Conservation (phyloP, 2,113 vertebrate genomes). For the Collichthys lucidus region DNA sequence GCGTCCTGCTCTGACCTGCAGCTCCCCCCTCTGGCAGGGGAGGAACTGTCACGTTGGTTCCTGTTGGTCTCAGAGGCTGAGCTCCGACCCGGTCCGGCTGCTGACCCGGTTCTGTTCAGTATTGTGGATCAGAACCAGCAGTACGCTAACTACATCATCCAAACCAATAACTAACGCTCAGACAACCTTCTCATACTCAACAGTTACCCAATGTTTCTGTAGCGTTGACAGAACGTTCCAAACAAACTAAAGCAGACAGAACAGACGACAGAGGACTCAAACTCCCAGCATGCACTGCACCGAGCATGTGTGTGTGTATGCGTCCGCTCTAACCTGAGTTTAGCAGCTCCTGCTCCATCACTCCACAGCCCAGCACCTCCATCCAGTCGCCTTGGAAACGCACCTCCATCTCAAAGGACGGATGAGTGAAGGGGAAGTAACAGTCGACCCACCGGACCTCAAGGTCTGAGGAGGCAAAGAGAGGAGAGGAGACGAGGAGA, state of each 20-base stretch:
- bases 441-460: conserved; percentile 96
- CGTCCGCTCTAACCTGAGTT: conserved; percentile 89
- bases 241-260: neutral
- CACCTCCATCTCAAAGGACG: conserved; percentile 99
- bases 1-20: neutral
- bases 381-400: conserved; percentile 93
- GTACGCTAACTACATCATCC: conserved; percentile 13
- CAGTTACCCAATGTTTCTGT: no score
- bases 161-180: no score
- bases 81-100: no score
- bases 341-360: conserved; percentile 96
- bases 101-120: neutral
- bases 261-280: no score
- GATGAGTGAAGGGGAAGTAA: conserved; percentile 97
- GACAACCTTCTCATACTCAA: no score
- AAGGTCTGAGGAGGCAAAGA: conserved; percentile 80
- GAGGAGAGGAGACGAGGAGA: no score
- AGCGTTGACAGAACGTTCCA: no score
- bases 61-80: no score
- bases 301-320: neutral
- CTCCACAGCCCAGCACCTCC: conserved; percentile 96
- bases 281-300: conserved; percentile 19
- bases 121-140: conserved; percentile 75
- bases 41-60: neutral
- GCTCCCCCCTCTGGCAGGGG: conserved; percentile 21